phyloP scores from a whole-genome alignment of 1,140 invertebrate species.

The Polypedilum vanderplanki region DNA sequence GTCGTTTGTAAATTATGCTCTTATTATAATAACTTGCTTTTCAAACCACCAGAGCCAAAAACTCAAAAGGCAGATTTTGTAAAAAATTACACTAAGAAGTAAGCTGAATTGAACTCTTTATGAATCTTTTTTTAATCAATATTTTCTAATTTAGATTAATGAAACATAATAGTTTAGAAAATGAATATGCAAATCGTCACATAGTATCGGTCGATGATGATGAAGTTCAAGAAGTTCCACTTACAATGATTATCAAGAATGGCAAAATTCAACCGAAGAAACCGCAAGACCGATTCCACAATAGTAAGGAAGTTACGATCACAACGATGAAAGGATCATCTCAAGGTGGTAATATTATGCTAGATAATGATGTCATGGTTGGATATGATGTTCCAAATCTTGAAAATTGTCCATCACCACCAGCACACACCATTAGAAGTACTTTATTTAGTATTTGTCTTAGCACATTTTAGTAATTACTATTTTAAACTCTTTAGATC shows the following conservation, averaged over 20 bases:
- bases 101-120: conserved; percentile 33
- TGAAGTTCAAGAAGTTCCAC: conserved; percentile 20
- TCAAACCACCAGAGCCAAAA: conserved; percentile 52
- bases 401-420: conserved; percentile 12
- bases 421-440: conserved; percentile 32
- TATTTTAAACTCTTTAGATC: conserved; percentile 31
- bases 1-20: conserved; percentile 73
- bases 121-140: conserved; percentile 24
- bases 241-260: conserved; percentile 6
- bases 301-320: conserved; percentile 24
- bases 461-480: neutral
- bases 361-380: conserved; percentile 31
- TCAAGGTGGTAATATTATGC: conserved; percentile 30
- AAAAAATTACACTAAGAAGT: conserved; percentile 62
- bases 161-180: conserved; percentile 14
- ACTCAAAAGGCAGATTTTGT: conserved; percentile 54
- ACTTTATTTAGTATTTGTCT: conserved; percentile 30
- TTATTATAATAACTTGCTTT: conserved; percentile 62
- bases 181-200: conserved; percentile 24
- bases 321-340: neutral
- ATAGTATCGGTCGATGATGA: neutral
- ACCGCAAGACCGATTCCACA: neutral
- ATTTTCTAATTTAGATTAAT: conserved; percentile 4
- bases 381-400: conserved; percentile 30
- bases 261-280: conserved; percentile 28